Evolutionary conservation across 2,113 vertebrate species (phyloP).

Genomic region (Thinocorus orbignyianus): DNA sequence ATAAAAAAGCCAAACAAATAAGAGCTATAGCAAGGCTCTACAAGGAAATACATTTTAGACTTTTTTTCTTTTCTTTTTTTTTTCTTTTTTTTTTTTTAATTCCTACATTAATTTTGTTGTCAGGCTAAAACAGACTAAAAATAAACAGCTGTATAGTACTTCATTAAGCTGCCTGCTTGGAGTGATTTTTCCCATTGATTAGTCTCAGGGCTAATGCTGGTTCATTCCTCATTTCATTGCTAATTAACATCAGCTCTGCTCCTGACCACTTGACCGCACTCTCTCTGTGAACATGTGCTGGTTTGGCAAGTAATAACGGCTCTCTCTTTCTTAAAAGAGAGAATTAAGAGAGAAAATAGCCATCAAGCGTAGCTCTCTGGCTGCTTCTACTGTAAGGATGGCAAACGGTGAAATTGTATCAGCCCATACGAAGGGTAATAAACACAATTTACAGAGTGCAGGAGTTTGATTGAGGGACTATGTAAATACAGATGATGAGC

Average conservation of each 20-base stretch:
- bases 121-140: slow-evolving; percentile 80
- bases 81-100: background rate
- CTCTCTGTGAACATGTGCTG: slow-evolving; percentile 74
- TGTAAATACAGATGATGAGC: slow-evolving; percentile 44
- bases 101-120: slow-evolving; percentile 72
- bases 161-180: slow-evolving; percentile 84
- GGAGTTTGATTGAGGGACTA: slow-evolving; percentile 43
- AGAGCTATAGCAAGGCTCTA: slow-evolving; percentile 1
- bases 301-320: slow-evolving; percentile 69
- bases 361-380: slow-evolving; percentile 21
- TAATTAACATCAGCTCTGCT: slow-evolving; percentile 87
- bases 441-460: slow-evolving; percentile 14
- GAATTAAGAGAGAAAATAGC: slow-evolving; percentile 31
- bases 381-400: slow-evolving; percentile 16
- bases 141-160: slow-evolving; percentile 88
- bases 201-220: slow-evolving; percentile 91
- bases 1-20: background rate
- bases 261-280: slow-evolving; percentile 83
- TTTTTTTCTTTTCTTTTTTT: background rate
- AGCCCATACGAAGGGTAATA: background rate
- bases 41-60: slow-evolving; percentile 52
- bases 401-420: slow-evolving; percentile 52
- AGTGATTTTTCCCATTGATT: slow-evolving; percentile 99
- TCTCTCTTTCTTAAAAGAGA: slow-evolving; percentile 50
- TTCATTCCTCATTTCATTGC: slow-evolving; percentile 89